Percentiles rank a stretch among this genome's conserved stretches.
phyloP scores from a whole-genome alignment of 1,140 invertebrate genomes.

The Zaprionus vittiger region DNA sequence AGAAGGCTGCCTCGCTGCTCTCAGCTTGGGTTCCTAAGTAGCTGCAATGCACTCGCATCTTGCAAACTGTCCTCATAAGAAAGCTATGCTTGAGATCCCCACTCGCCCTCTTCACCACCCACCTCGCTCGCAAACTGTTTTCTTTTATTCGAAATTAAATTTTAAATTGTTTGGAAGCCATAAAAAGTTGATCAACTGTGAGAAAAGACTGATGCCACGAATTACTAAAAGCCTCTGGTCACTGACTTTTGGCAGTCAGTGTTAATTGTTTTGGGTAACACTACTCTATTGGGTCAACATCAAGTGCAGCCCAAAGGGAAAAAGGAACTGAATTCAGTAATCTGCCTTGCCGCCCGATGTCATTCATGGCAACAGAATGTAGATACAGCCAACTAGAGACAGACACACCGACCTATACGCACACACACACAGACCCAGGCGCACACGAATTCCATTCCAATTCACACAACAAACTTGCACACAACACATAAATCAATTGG shows the following conservation, averaged over 20 bases:
- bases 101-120: conserved; percentile 6
- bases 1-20: conserved; percentile 39
- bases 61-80: conserved; percentile 44
- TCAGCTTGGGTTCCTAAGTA: conserved; percentile 29
- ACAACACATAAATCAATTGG: conserved; percentile 79
- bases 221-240: conserved; percentile 33
- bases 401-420: conserved; percentile 9
- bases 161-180: conserved; percentile 82
- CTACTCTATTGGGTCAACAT: conserved; percentile 43
- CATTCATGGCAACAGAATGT: conserved; percentile 43
- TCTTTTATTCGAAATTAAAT: conserved; percentile 65
- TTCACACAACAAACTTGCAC: conserved; percentile 36
- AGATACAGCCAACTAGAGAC: conserved; percentile 48
- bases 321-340: conserved; percentile 49
- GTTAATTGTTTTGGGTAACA: conserved; percentile 72
- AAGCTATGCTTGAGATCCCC: conserved; percentile 15
- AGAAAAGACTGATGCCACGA: not conserved
- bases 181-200: conserved; percentile 82
- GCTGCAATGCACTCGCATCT: conserved; percentile 49
- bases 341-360: conserved; percentile 43
- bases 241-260: conserved; percentile 71
- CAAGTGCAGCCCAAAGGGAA: conserved; percentile 21
- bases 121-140: conserved; percentile 16
- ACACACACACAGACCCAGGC: conserved; percentile 11
- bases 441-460: conserved; percentile 19